Base-by-base conservation (phyloP, 2,797 vertebrate species). In the Calcarius lapponicus region DNA sequence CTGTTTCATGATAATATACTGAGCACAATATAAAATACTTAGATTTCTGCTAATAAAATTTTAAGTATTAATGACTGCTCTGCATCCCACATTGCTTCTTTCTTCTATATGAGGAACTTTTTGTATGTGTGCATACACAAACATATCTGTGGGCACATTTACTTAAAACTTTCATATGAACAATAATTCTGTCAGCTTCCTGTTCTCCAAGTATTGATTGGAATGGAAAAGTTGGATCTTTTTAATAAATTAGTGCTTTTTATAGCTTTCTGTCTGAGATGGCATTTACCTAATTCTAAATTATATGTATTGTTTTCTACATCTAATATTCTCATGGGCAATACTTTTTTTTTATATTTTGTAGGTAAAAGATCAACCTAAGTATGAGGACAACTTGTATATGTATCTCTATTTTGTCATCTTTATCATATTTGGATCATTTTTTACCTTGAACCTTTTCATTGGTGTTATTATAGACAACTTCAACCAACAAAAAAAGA, bases 381-480 rank as follows among this genome's bases (percentile, higher is more conserved):
- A 96, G 1, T 99, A 98, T 97, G 99, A 99, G 97, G 94, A 93
- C 94, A 99, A 98, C 97, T 93, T 99, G 45, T 97, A 92, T 34
- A 99, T 99, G 99, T 99, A 99, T 95, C 69, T 98, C 80, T 99
- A 99, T 97, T 99, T 99, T 97, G 99, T 99, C 94, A 97, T 99
- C 94, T 99, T 99, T 97, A 99, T 99, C 95, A 99, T 99, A 96
- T 99, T 99, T 92, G 99, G 99, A 94, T 99, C 99, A 57, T 99
- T 99, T 98, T 99, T 99, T 97, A 99, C 99, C 66, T 98, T 99
- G 80, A 99, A 99, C 86, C 98, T 99, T 93, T 99, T 99, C 93
- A 99, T 99, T 98, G 99, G 99, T 96, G 99, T 99, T 96, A 99
- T 99, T 96, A 99, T 99, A 96, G 99, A 99, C 97, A 99, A 99